Conservation (phyloP, 2,797 vertebrate species). For the Myotis myotis region DNA sequence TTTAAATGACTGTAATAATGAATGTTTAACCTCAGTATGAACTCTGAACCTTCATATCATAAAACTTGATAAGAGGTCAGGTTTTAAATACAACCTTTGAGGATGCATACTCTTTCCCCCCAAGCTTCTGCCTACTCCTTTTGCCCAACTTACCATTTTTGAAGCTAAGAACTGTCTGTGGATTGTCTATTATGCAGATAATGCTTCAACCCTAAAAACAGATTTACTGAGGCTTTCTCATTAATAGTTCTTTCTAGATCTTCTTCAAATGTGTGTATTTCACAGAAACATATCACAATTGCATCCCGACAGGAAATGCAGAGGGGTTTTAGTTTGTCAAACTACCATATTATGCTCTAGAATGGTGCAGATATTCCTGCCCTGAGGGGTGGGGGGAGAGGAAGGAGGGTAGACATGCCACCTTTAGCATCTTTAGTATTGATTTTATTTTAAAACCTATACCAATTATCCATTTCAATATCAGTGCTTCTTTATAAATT, state of each 20-base stretch:
- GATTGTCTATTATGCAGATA: neutral
- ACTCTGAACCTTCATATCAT: neutral
- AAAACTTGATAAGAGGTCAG: neutral
- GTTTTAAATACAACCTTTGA: neutral
- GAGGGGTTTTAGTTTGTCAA: neutral
- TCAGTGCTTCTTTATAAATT: neutral
- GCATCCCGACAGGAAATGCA: neutral
- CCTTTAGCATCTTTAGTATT: neutral
- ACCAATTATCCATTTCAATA: neutral
- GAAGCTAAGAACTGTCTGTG: neutral
- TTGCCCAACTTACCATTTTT: neutral
- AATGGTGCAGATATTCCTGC: neutral
- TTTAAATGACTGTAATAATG: neutral
- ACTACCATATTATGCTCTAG: neutral
- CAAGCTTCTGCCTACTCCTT: neutral
- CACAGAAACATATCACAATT: neutral
- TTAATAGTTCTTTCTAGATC: neutral
- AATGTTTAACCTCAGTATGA: constrained; percentile 36
- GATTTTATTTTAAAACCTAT: constrained; percentile 18
- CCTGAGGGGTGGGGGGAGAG: no score
- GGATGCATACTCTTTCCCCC: neutral
- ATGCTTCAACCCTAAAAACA: neutral
- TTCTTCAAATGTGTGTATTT: neutral
- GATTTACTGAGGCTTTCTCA: neutral
- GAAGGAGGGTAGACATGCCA: no score